These are phyloP conservation scores for Bedellia somnulentella DNA, from an alignment of 2,888 invertebrate species.

Conservation along the genomic window DNA sequence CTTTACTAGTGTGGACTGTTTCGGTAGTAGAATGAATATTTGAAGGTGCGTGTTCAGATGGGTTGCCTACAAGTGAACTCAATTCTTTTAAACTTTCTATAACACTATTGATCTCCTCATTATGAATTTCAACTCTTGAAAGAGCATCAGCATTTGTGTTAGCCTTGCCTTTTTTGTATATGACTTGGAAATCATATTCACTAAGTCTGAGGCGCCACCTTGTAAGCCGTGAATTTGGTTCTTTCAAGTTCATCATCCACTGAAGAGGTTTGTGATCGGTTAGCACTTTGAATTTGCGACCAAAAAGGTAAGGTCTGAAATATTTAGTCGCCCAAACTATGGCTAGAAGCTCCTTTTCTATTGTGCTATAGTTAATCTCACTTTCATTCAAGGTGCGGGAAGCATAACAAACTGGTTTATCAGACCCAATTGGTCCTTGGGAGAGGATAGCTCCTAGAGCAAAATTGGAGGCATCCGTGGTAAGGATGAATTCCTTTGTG, in stretches of 20 bases:
- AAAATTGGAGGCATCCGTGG: constrained; percentile 2
- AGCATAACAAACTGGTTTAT: constrained; percentile 3
- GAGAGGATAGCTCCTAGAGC: constrained; percentile 1
- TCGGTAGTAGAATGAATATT: too few relatives aligned
- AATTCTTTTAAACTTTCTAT: too few relatives aligned
- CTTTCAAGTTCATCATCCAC: constrained; percentile 9
- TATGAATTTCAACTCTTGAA: constrained; percentile 6
- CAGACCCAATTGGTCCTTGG: constrained; percentile 9
- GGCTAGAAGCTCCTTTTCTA: constrained; percentile 4
- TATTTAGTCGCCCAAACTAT: constrained; percentile 6
- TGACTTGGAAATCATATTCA: constrained; percentile 10
- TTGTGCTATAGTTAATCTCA: too few relatives aligned
- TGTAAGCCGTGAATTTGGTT: too few relatives aligned
- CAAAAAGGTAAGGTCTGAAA: constrained; percentile 5
- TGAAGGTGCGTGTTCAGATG: too few relatives aligned
- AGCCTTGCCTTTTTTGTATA: constrained; percentile 13
- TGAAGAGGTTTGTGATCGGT: constrained; percentile 8
- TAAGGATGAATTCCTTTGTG: constrained; percentile 1
- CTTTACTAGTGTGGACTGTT: too few relatives aligned
- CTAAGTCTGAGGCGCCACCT: constrained; percentile 8
- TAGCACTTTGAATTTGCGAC: constrained; percentile 2
- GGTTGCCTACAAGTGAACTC: too few relatives aligned
- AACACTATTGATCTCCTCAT: too few relatives aligned
- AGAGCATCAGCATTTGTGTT: constrained; percentile 12
- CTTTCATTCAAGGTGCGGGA: constrained; percentile 1